Conservation (phyloP, 1,140 invertebrate species). For the Ostrea denselamellosa region DNA sequence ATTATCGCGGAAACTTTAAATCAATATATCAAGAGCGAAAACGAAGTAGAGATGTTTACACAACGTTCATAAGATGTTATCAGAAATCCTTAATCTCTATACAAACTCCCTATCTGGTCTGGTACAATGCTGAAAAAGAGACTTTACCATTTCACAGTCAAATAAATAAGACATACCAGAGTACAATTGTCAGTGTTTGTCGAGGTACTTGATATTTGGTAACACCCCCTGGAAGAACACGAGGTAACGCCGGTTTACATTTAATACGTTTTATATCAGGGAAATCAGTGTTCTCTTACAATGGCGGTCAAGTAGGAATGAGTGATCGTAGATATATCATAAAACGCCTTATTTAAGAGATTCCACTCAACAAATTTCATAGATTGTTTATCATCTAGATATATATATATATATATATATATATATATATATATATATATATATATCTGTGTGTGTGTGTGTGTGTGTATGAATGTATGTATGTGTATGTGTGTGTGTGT, state of each 20-base stretch:
- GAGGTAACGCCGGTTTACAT: neutral
- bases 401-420: too few relatives aligned
- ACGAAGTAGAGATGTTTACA: neutral
- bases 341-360: too few relatives aligned
- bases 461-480: too few relatives aligned
- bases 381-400: too few relatives aligned
- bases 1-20: constrained; percentile 36
- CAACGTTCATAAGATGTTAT: constrained; percentile 38
- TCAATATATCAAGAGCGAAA: constrained; percentile 28
- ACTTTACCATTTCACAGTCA: constrained; percentile 15
- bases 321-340: too few relatives aligned
- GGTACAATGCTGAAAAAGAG: constrained; percentile 1
- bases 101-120: neutral
- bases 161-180: constrained; percentile 26
- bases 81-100: constrained; percentile 1
- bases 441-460: too few relatives aligned
- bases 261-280: neutral
- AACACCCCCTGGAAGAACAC: neutral
- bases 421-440: too few relatives aligned
- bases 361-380: too few relatives aligned
- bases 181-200: neutral
- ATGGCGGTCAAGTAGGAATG: neutral
- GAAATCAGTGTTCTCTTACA: neutral
- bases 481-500: too few relatives aligned
- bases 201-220: neutral